phyloP scores from a whole-genome alignment of 1,140 invertebrate species.

The Penaeus japonicus region DNA sequence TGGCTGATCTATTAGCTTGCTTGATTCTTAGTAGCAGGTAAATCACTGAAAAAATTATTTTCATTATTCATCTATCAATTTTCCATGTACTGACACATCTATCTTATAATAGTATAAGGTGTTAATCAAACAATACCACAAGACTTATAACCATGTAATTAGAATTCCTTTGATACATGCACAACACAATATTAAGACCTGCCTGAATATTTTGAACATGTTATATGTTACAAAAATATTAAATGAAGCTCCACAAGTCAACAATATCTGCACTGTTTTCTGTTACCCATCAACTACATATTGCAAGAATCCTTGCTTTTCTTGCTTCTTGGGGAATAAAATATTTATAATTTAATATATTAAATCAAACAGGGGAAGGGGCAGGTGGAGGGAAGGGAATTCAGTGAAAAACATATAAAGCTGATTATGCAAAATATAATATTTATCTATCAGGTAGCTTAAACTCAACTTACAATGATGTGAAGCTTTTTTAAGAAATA shows the following conservation, averaged over 20 bases:
- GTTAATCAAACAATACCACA: background rate
- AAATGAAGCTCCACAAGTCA: conserved; percentile 33
- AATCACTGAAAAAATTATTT: too few relatives aligned
- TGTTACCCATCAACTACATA: background rate
- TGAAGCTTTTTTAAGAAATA: background rate
- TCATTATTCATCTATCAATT: too few relatives aligned
- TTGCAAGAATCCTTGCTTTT: background rate
- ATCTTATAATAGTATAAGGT: background rate
- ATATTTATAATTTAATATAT: conserved; percentile 4
- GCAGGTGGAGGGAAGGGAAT: background rate
- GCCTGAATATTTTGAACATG: conserved; percentile 13
- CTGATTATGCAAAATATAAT: conserved; percentile 11
- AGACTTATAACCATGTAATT: conserved; percentile 32
- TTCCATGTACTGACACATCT: background rate
- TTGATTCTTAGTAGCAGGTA: too few relatives aligned
- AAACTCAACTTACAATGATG: background rate
- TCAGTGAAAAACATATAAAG: background rate
- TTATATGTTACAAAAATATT: conserved; percentile 29
- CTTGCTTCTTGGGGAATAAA: background rate
- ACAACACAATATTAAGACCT: conserved; percentile 33
- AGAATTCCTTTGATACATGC: conserved; percentile 32
- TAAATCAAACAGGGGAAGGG: background rate
- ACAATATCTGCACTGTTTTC: background rate
- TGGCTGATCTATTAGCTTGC: too few relatives aligned
- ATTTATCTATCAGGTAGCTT: background rate